Percentiles rank a stretch among this genome's conserved stretches.
Conservation (phyloP, 2,113 vertebrate species). For the Epinephelus cyanopodus region DNA sequence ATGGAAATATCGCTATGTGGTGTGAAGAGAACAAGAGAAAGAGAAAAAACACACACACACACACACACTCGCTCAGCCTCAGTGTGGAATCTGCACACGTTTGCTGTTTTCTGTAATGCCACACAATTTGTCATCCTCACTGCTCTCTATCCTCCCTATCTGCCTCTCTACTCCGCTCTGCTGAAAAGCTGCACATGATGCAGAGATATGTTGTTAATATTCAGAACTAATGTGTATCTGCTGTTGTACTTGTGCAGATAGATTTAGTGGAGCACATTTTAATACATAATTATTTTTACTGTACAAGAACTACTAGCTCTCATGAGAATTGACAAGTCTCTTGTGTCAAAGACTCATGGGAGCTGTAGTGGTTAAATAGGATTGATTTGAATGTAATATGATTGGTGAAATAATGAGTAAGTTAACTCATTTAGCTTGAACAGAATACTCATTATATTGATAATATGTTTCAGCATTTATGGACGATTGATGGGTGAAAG, state of each 20-base stretch:
- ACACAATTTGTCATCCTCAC: constrained; percentile 84
- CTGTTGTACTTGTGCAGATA: not conserved
- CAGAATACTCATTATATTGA: not conserved
- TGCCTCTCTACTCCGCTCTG: not conserved
- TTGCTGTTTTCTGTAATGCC: constrained; percentile 65
- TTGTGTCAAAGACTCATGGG: not conserved
- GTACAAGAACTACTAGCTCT: not conserved
- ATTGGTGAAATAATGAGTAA: not conserved
- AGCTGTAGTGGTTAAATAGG: not conserved
- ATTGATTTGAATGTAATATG: not conserved
- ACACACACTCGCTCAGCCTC: constrained; percentile 9
- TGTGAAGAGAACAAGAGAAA: not conserved
- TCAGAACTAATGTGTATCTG: not conserved
- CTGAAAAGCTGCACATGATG: not conserved
- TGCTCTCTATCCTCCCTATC: constrained; percentile 78
- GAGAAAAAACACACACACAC: no score
- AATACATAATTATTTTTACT: not conserved
- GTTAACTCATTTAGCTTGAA: not conserved
- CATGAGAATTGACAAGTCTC: not conserved
- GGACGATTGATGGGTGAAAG: not conserved
- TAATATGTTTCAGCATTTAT: not conserved
- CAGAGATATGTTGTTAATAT: not conserved
- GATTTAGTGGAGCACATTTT: not conserved
- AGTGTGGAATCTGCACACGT: constrained; percentile 55
- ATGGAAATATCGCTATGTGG: not conserved